A percentile compares a stretch with the other conserved stretches of the same genome.
phyloP scores from a whole-genome alignment of 2,797 vertebrate genomes.

The Catamblyrhynchus diadema region DNA sequence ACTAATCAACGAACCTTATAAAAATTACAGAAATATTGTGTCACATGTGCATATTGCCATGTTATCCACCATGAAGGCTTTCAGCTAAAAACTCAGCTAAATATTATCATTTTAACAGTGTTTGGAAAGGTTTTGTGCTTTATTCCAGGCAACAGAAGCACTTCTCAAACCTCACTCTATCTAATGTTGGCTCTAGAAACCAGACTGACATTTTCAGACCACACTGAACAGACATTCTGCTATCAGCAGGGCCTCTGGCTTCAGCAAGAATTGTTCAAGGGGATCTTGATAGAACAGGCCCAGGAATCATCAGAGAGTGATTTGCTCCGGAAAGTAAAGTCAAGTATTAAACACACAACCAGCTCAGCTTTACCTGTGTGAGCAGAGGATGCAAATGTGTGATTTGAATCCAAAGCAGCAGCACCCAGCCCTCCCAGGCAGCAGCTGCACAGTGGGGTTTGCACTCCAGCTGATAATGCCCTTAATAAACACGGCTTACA shows the following conservation, averaged over 20 bases:
- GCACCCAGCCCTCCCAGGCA: not conserved
- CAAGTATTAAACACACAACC: not conserved
- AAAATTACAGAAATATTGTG: not conserved
- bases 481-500: conserved; percentile 72
- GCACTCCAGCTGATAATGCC: conserved; percentile 47
- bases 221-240: not conserved
- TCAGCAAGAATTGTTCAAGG: not conserved
- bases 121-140: not conserved
- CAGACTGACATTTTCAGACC: not conserved
- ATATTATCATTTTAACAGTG: not conserved
- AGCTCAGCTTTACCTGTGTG: not conserved
- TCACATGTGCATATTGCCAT: rapidly evolving
- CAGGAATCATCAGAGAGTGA: not conserved
- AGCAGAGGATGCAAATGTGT: not conserved
- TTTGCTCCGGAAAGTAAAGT: not conserved
- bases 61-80: not conserved
- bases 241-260: not conserved
- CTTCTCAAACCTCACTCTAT: not conserved
- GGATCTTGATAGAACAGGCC: not conserved
- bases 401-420: not conserved
- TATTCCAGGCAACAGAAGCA: not conserved
- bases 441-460: not conserved
- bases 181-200: not conserved
- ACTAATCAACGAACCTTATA: not conserved
- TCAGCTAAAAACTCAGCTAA: not conserved